Conservation (phyloP, 2,888 invertebrate species). For the Tetragnatha montana region DNA sequence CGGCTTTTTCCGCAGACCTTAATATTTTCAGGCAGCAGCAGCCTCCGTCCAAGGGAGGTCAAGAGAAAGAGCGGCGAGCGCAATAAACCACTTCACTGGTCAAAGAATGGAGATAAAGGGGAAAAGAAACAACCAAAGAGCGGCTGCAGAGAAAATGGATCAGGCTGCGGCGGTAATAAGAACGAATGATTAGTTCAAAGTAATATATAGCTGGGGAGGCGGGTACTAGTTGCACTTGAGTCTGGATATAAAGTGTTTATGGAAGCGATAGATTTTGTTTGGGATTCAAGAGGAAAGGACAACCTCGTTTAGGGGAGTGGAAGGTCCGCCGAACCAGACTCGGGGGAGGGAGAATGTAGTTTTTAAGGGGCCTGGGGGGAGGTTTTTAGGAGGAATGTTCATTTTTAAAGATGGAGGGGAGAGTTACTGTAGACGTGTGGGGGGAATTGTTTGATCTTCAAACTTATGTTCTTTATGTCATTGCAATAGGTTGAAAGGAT, state of each 20-base stretch:
- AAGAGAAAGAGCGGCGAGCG: slow-evolving; percentile 32
- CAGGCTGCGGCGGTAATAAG: slow-evolving; percentile 51
- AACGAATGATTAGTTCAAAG: slow-evolving; percentile 57
- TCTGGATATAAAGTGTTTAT: not conserved
- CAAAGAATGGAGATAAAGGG: slow-evolving; percentile 52
- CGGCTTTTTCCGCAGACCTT: slow-evolving; percentile 8
- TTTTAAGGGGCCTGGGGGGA: not conserved
- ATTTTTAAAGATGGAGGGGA: too few relatives aligned
- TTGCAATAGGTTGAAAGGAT: too few relatives aligned
- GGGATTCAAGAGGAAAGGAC: slow-evolving; percentile 7
- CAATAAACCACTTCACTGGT: slow-evolving; percentile 55
- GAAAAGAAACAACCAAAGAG: slow-evolving; percentile 32
- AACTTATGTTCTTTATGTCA: too few relatives aligned
- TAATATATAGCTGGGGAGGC: slow-evolving; percentile 36
- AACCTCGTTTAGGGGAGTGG: not conserved
- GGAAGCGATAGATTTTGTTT: not conserved
- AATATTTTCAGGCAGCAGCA: not conserved
- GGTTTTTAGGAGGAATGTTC: not conserved
- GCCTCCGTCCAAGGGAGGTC: not conserved
- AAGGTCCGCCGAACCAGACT: too few relatives aligned
- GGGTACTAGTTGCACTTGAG: slow-evolving; percentile 16
- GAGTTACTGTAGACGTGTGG: too few relatives aligned
- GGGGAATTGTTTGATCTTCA: too few relatives aligned
- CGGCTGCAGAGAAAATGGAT: slow-evolving; percentile 30
- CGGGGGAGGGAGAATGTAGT: not conserved